Base-by-base conservation (phyloP, 2,113 vertebrate species). In the Anarrhichthys ocellatus region DNA sequence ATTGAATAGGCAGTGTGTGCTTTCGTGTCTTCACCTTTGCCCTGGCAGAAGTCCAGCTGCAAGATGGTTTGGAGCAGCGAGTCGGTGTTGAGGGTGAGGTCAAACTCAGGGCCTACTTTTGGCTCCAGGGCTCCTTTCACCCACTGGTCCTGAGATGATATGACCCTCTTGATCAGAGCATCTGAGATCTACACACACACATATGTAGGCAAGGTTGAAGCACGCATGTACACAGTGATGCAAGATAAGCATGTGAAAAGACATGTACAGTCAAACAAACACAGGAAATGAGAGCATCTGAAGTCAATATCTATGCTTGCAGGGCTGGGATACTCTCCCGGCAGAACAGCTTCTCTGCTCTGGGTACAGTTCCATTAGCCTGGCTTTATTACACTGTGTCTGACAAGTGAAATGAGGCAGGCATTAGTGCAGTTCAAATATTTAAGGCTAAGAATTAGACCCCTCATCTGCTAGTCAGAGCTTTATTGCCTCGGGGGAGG, bases 111-210 rank as follows among this genome's bases (percentile, higher is more conserved):
- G 42, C 97, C 97, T 6, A 99, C 98, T 92, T 99, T 99, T 1
- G 98, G 97, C 91, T 99, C 97, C 95, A 99, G 93, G 50, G 98
- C 97, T 8, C 98, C 97, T 92, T 98, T 99, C 63, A 98, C 97
- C 98, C 98, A 99, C 88, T 99, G 98, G 81, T 99, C 98, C 94
- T 99, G 98, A 83, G 98, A 99, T 38, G 95, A 93, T 76, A 96
- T 96, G 67, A 99, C 97, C 13, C 98, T 96, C 90, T 98, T 99
- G 92, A 99, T 97, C 91, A 99, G 95, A 59, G 98, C 97, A 17
- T 99, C 98, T 0, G 98, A 99, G 93, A 99, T 98, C 98, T 99
- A 71, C 15, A 48, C 24, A 78, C 24, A 68, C 50, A 59, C 15
- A 66, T 6, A 72, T 1, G 29, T 5, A 54, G 7, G 46, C 1